phyloP scores from a whole-genome alignment of 2,797 vertebrate species.

The Sitta carolinensis region DNA sequence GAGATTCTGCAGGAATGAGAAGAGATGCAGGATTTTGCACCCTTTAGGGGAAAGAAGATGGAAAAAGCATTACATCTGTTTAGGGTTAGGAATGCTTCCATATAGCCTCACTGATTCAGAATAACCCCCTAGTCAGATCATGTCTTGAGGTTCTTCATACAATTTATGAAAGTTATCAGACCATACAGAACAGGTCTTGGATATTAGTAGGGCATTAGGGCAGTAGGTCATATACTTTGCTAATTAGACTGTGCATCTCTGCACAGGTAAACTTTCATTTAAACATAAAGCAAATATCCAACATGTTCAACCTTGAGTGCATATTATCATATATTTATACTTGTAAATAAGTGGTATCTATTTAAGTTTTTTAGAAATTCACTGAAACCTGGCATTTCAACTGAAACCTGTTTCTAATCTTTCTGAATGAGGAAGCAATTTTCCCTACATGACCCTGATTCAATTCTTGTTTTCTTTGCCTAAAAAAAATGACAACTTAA shows the following conservation, averaged over 20 bases:
- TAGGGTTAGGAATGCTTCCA: not conserved
- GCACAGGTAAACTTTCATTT: not conserved
- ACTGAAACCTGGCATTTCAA: not conserved
- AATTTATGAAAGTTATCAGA: not conserved
- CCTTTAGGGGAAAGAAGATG: not conserved
- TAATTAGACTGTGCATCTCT: not conserved
- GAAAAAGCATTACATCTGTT: not conserved
- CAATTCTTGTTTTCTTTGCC: constrained; percentile 39
- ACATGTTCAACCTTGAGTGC: not conserved
- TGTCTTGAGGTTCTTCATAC: not conserved
- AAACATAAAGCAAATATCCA: not conserved
- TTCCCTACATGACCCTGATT: constrained; percentile 35
- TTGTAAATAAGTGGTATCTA: constrained; percentile 10
- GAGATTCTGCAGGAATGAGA: not conserved
- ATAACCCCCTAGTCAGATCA: not conserved
- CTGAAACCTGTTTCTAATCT: constrained; percentile 50
- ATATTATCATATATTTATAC: not conserved
- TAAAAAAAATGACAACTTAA: constrained; percentile 29
- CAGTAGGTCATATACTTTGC: not conserved
- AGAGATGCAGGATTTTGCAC: not conserved
- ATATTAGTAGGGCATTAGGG: not conserved
- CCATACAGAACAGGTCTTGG: not conserved
- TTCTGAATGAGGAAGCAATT: constrained; percentile 49
- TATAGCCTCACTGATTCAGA: not conserved
- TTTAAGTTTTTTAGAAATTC: not conserved